Evolutionary conservation across 2,113 vertebrate genomes (phyloP), one percentile per base, ranked within the genome.

Genomic region (Coptodon bakossiorum): DNA sequence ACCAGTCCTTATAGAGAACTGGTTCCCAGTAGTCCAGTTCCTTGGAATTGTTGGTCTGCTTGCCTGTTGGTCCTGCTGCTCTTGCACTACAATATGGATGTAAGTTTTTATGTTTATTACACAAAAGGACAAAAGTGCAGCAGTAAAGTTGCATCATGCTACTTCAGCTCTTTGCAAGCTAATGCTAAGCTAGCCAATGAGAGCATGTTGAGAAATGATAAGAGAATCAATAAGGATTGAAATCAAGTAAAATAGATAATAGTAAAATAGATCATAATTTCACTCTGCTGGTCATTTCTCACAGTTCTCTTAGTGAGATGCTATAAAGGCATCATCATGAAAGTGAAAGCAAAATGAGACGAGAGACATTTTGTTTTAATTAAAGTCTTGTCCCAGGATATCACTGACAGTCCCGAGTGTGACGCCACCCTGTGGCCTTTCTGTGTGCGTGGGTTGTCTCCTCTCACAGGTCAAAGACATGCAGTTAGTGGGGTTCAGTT

Each of bases 81-180:
- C 4, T 63, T 63, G 31, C 17, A 36, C 31, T 36, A 66, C 31
- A 66, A n/a, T 66, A 36, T 36, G 17, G 1, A 0, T n/a, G 31
- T 38, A 36, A 0, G 9, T 66, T n/a, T 66, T 66, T 66, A 36
- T 66, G 17, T 66, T 66, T 66, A n/a, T 66, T 66, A 66, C 61
- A 66, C 17, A 3, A n/a, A 66, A 66, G 61, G 61, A 66, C 10
- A 36, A 66, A 10, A 66, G 61, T 38, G 61, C 61, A 0, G 9
- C 61, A 66, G 61, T n/a, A 38, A 66, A 66, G 6, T 38, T 66
- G 61, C 10, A 13, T 38, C 31, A 12, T 38, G 17, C 61, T 66
- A 66, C 61, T 66, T 5, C 0, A 0, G 61, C 31, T 38, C 16
- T 38, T 66, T 12, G 61, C 61, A 66, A 38, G 31, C 61, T 66